Conservation (phyloP, 2,888 invertebrate species). For the Cryptocephalus moraei region DNA sequence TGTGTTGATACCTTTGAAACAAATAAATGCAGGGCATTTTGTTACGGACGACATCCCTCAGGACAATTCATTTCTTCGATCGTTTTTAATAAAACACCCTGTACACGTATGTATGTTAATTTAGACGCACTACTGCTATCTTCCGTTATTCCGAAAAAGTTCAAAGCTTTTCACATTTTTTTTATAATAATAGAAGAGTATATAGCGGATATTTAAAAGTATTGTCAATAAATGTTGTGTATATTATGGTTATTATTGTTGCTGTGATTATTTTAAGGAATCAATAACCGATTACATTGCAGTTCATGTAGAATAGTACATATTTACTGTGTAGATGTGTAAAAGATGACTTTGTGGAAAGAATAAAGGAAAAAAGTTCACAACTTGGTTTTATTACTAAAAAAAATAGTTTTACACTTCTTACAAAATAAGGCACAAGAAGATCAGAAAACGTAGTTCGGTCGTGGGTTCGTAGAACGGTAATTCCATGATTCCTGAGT, state of each 20-base stretch:
- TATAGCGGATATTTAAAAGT: slow-evolving; percentile 24
- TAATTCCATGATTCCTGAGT: too few species aligned
- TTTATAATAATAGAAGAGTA: slow-evolving; percentile 18
- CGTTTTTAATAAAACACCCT: too few species aligned
- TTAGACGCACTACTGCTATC: background rate
- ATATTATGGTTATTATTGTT: slow-evolving; percentile 41
- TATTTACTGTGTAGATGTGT: slow-evolving; percentile 36
- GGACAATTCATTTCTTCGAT: too few species aligned
- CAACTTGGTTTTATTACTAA: too few species aligned
- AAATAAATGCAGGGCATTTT: too few species aligned
- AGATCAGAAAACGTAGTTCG: background rate
- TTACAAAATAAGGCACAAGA: too few species aligned
- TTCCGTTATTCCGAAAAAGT: slow-evolving; percentile 16
- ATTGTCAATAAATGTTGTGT: slow-evolving; percentile 30
- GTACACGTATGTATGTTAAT: too few species aligned
- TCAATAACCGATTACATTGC: slow-evolving; percentile 23
- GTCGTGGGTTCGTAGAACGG: background rate
- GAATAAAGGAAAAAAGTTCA: slow-evolving; percentile 20
- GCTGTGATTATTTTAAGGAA: slow-evolving; percentile 39
- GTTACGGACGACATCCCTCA: too few species aligned
- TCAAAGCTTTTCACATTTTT: slow-evolving; percentile 14
- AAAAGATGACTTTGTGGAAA: slow-evolving; percentile 34
- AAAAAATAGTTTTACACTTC: too few species aligned
- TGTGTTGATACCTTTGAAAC: background rate
- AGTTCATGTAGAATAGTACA: slow-evolving; percentile 29